Evolutionary conservation across 2,888 invertebrate genomes (phyloP).

Genomic region (Agrypnus murinus): DNA sequence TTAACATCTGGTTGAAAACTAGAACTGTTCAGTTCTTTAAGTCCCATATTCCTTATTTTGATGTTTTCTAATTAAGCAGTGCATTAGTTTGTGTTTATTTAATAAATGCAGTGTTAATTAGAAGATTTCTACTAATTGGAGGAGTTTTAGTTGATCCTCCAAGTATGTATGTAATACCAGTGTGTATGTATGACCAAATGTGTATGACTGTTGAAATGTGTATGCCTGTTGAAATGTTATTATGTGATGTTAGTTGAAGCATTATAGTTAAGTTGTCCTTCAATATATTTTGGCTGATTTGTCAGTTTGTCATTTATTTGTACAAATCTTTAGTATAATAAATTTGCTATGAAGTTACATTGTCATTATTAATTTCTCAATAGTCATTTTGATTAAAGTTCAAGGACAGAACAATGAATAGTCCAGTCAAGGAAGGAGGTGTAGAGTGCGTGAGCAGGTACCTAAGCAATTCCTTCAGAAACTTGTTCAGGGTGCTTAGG

Average conservation of each 20-base stretch:
- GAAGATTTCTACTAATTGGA: constrained; percentile 17
- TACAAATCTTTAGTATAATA: constrained; percentile 49
- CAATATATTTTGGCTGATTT: constrained; percentile 15
- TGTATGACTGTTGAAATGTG: constrained; percentile 27
- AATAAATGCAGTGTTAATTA: constrained; percentile 40
- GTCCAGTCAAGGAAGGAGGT: no score
- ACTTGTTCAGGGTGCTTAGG: no score
- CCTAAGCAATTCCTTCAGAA: no score
- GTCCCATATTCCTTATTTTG: not conserved
- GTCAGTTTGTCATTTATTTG: constrained; percentile 28
- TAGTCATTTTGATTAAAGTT: no score
- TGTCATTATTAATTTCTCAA: no score
- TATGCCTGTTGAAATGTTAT: not conserved
- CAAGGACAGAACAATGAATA: no score
- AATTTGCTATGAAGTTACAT: constrained; percentile 44
- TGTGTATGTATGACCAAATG: constrained; percentile 6
- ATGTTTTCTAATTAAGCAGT: constrained; percentile 41
- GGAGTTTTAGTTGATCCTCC: constrained; percentile 21
- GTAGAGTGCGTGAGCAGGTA: no score
- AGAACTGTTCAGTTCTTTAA: not conserved
- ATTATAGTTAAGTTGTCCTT: constrained; percentile 32
- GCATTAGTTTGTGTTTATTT: constrained; percentile 40
- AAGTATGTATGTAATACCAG: not conserved
- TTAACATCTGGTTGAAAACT: not conserved
- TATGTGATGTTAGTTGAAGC: not conserved